phyloP scores from a whole-genome alignment of 2,113 vertebrate species.

The Muscicapa adusta region DNA sequence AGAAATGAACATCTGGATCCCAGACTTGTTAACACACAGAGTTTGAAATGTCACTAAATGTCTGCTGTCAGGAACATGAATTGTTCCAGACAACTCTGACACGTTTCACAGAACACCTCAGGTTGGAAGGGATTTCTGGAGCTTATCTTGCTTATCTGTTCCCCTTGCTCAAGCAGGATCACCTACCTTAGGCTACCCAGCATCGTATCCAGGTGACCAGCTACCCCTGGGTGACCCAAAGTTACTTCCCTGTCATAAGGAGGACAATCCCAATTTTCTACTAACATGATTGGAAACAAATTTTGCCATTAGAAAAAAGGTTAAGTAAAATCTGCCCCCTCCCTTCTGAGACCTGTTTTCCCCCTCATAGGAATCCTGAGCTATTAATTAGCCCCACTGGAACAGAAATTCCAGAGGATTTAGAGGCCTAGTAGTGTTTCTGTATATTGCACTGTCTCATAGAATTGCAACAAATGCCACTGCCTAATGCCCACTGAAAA shows the following conservation, averaged over 20 bases:
- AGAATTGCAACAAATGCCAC: not conserved
- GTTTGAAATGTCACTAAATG: not conserved
- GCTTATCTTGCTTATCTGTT: accelerated
- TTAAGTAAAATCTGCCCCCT: not conserved
- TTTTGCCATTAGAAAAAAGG: not conserved
- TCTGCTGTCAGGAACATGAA: not conserved
- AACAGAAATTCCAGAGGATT: not conserved
- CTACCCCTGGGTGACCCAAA: not conserved
- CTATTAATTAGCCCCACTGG: not conserved
- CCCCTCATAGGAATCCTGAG: not conserved
- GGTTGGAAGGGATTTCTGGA: not conserved
- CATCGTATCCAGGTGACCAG: not conserved
- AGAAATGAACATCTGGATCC: not conserved
- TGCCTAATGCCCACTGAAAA: slow-evolving; percentile 7
- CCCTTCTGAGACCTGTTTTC: not conserved
- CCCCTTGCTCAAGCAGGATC: not conserved
- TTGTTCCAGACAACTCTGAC: not conserved
- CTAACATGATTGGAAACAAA: not conserved
- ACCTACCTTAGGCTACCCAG: not conserved
- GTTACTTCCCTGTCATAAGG: not conserved
- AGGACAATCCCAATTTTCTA: not conserved
- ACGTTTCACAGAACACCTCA: not conserved
- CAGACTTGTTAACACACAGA: accelerated
- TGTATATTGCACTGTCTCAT: not conserved
- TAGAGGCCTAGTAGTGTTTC: not conserved